These are phyloP conservation scores for Argyrosomus japonicus DNA, from an alignment of 2,113 vertebrate species.

Conservation along the genomic window DNA sequence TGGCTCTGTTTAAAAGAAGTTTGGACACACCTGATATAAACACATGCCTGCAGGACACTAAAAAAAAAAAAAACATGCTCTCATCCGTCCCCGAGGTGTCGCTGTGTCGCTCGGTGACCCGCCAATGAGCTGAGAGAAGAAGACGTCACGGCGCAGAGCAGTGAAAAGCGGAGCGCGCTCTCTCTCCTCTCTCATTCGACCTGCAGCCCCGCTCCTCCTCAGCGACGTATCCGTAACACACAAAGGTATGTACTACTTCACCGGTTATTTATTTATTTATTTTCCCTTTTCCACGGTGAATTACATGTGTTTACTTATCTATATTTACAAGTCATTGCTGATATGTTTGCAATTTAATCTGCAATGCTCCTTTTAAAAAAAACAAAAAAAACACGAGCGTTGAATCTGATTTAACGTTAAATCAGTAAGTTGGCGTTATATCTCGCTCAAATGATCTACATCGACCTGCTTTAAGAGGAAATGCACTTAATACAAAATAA, in stretches of 20 bases:
- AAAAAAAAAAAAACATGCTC: background rate
- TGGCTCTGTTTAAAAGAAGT: too few relatives aligned
- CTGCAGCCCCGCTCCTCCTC: background rate
- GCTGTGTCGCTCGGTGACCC: background rate
- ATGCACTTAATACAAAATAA: too few relatives aligned
- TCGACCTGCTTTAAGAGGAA: fast-evolving
- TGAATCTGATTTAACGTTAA: too few relatives aligned
- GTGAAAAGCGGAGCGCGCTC: conserved; percentile 23
- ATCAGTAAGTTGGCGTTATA: background rate
- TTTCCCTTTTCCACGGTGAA: background rate
- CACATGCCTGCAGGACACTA: background rate
- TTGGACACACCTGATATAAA: too few relatives aligned
- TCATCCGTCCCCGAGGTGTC: background rate
- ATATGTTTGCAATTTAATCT: too few relatives aligned
- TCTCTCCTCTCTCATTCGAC: conserved; percentile 34
- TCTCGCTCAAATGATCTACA: fast-evolving
- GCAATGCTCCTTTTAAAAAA: too few relatives aligned
- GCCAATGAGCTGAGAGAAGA: background rate
- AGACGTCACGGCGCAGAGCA: background rate
- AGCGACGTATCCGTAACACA: fast-evolving
- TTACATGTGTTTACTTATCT: fast-evolving
- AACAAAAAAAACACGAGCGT: background rate
- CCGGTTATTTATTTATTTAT: fast-evolving
- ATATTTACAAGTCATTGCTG: too few relatives aligned
- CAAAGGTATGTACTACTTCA: conserved; percentile 18